Percentiles rank a stretch among this genome's conserved stretches.
These are phyloP conservation scores for Selenia dentaria DNA, from an alignment of 2,888 invertebrate genomes.

Conservation along the genomic window DNA sequence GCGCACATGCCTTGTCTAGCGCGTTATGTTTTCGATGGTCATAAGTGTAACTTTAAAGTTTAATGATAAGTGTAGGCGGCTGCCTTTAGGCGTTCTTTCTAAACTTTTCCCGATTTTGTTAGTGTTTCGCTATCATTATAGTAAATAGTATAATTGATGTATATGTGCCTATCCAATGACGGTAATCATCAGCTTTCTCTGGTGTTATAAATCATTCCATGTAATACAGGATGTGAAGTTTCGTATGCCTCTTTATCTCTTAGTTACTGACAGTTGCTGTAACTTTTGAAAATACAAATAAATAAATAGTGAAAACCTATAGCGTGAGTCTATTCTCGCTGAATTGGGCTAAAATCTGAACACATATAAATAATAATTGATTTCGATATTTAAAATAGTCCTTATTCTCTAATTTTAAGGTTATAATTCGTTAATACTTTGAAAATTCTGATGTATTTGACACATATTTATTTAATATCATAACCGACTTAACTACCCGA, in stretches of 20 bases:
- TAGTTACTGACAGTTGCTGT: too few relatives aligned
- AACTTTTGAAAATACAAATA: too few relatives aligned
- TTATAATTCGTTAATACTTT: too few relatives aligned
- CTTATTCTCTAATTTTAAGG: too few relatives aligned
- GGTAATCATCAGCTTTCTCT: slow-evolving; percentile 13
- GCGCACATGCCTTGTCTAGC: neutral
- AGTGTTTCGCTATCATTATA: slow-evolving; percentile 22
- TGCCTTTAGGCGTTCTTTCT: slow-evolving; percentile 26
- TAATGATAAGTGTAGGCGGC: slow-evolving; percentile 20
- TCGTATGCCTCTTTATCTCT: neutral
- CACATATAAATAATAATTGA: too few relatives aligned
- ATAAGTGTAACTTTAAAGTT: neutral
- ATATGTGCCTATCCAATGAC: slow-evolving; percentile 6
- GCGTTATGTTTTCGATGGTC: neutral
- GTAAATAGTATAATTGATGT: slow-evolving; percentile 15
- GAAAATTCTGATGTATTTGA: too few relatives aligned
- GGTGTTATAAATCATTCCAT: slow-evolving; percentile 10
- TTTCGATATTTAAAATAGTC: too few relatives aligned
- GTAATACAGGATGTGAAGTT: slow-evolving; percentile 1
- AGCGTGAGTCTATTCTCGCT: too few relatives aligned
- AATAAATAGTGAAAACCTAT: too few relatives aligned
- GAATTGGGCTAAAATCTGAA: too few relatives aligned
- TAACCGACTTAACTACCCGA: too few relatives aligned
- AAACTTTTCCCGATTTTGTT: slow-evolving; percentile 30
- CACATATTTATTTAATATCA: too few relatives aligned